These are phyloP conservation scores for Calvadosia cruxmelitensis DNA, from an alignment of 30 jellyfish, hydroid and myxozoan genomes.

Conservation along the genomic window DNA sequence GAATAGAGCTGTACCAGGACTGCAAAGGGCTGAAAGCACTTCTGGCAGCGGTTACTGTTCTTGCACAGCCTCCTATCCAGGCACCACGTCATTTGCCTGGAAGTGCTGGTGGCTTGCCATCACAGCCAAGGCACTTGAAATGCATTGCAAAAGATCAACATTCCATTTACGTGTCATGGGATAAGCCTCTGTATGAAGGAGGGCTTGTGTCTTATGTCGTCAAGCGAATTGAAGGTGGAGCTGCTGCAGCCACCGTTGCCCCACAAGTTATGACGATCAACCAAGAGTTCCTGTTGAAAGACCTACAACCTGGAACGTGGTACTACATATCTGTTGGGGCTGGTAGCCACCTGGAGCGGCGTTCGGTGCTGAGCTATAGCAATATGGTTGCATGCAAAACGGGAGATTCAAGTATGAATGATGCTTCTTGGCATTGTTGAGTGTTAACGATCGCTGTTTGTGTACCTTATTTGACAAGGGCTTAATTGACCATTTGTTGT, in stretches of 20 bases:
- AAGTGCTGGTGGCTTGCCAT: conserved; percentile 10
- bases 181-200: conserved; percentile 7
- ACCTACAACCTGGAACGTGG: conserved; percentile 49
- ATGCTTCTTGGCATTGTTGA: too few relatives aligned
- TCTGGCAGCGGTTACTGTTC: conserved; percentile 21
- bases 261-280: conserved; percentile 10
- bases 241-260: conserved; percentile 3
- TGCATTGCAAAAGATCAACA: conserved; percentile 37
- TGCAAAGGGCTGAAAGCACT: conserved; percentile 32
- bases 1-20: conserved; percentile 28
- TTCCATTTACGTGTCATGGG: conserved; percentile 40
- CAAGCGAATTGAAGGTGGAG: conserved; percentile 14
- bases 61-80: background rate
- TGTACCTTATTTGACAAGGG: too few relatives aligned
- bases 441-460: too few relatives aligned
- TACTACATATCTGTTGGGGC: conserved; percentile 37
- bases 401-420: conserved; percentile 14
- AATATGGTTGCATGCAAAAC: conserved; percentile 49
- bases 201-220: conserved; percentile 34
- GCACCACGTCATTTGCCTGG: background rate
- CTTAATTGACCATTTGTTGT: too few relatives aligned
- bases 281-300: conserved; percentile 14
- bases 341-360: conserved; percentile 9
- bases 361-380: conserved; percentile 19
- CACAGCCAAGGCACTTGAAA: conserved; percentile 25